Conservation (phyloP, 2,113 vertebrate species). For the Brienomyrus brachyistius region DNA sequence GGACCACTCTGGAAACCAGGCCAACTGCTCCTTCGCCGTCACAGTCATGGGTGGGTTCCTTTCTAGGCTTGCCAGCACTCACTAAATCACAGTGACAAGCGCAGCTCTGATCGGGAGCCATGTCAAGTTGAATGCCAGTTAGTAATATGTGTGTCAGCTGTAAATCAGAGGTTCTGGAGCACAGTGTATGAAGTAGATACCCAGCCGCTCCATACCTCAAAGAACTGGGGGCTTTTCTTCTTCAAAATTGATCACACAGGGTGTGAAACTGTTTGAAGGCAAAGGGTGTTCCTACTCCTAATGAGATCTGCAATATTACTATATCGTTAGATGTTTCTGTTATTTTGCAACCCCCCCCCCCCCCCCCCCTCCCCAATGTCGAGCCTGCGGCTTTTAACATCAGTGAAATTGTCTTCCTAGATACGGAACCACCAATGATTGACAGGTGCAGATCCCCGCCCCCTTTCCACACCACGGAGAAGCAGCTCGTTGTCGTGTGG, state of each 20-base stretch:
- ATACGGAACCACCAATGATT: conserved; percentile 86
- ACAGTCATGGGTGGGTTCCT: conserved; percentile 78
- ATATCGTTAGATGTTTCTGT: background rate
- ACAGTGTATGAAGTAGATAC: background rate
- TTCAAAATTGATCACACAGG: background rate
- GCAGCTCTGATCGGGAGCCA: background rate
- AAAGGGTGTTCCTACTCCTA: background rate
- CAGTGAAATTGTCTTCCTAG: conserved; percentile 50
- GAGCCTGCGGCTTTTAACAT: background rate
- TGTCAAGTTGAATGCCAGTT: background rate
- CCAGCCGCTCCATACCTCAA: background rate
- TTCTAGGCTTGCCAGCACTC: background rate
- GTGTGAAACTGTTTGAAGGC: background rate
- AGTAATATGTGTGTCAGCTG: background rate
- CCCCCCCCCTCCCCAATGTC: background rate
- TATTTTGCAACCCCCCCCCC: background rate
- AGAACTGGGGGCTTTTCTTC: background rate
- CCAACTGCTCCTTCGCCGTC: conserved; percentile 83
- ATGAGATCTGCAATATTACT: background rate
- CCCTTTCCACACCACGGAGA: conserved; percentile 63
- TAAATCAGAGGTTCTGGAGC: background rate
- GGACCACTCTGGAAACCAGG: conserved; percentile 76
- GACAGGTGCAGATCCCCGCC: conserved; percentile 89
- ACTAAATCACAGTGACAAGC: background rate
- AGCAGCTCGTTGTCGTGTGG: conserved; percentile 65